phyloP scores from a whole-genome alignment of 2,113 vertebrate genomes.

The Malurus alboscapulatus region DNA sequence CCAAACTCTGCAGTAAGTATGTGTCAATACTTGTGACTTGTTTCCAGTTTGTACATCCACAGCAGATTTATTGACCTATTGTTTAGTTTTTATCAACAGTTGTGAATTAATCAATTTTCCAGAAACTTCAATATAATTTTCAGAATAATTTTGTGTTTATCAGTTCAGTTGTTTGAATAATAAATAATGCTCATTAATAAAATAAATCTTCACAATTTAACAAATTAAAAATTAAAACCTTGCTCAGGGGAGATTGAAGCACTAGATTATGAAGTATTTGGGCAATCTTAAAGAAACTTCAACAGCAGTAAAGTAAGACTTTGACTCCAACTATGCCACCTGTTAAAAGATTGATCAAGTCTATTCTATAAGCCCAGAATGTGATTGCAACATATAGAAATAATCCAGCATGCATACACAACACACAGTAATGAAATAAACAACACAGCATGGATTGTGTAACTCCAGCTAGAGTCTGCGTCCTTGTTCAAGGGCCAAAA shows the following conservation, averaged over 20 bases:
- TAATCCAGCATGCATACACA: not conserved
- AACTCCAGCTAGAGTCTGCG: not conserved
- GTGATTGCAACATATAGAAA: not conserved
- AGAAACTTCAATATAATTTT: not conserved
- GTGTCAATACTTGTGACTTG: not conserved
- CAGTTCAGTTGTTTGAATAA: not conserved
- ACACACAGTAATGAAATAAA: not conserved
- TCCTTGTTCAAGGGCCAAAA: not conserved
- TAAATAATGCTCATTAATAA: not conserved
- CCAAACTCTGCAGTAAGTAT: not conserved
- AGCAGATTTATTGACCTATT: not conserved
- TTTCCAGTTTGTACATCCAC: not conserved
- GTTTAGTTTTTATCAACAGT: not conserved
- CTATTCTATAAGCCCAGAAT: not conserved
- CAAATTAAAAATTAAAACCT: not conserved
- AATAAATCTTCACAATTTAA: not conserved
- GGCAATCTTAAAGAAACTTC: not conserved
- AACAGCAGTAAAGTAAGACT: not conserved
- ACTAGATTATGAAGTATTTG: not conserved
- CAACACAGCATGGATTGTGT: not conserved
- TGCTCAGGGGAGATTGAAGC: not conserved
- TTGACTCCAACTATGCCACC: not conserved
- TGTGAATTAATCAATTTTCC: not conserved
- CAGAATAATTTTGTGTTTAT: not conserved
- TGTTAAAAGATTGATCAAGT: not conserved